Base-by-base conservation (phyloP, 2,888 invertebrate genomes). In the Heteromurus nitidus region DNA sequence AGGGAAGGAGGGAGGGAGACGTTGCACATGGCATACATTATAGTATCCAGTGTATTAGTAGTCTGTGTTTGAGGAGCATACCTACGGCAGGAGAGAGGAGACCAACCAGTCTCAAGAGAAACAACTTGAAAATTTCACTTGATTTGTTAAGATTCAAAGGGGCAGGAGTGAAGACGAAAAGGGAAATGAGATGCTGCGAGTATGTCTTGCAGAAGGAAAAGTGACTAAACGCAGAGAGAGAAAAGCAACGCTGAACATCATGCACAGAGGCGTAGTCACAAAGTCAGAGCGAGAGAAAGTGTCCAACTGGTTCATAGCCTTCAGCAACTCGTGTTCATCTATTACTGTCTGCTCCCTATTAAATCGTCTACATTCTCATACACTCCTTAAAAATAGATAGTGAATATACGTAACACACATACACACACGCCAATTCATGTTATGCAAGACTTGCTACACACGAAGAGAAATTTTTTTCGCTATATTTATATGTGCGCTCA, bases 121-220 rank as follows among this genome's bases (percentile, higher is more conserved):
- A 47, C 47, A 62, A 77, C 69, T 69, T 77, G 53, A 72, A 80
- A 65, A 80, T 80, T 80, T 80, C 67, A 65, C 80, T 80, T 80
- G 72, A 72, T 80, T 80, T 80, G 65, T 53, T 72, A 55, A 53
- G 68, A 68, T 68, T 65, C 44, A 47, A 68, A 47, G 22, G n/a
- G 55, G 36, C 22, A 62, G 42, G 69, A 60, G 44, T 55, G 44
- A 26, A 20, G 26, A 31, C 24, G 53, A 53, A 70, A 28, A 2
- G 44, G 67, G 36, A 75, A 76, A 73, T 64, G 73, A 73, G 50
- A 73, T 64, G 44, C 31, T 47, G 72, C 60, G 67, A 28, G 44
- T 58, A 42, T 75, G 62, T 62, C 31, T 62, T 18, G n/a, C 30
- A n/a, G 24, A 36, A 31, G 47, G 68, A 44, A 50, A n/a, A 68